Evolutionary conservation across 2,113 vertebrate genomes (phyloP), one percentile per base, ranked within the genome.

Genomic region (Thomomys bottae): DNA sequence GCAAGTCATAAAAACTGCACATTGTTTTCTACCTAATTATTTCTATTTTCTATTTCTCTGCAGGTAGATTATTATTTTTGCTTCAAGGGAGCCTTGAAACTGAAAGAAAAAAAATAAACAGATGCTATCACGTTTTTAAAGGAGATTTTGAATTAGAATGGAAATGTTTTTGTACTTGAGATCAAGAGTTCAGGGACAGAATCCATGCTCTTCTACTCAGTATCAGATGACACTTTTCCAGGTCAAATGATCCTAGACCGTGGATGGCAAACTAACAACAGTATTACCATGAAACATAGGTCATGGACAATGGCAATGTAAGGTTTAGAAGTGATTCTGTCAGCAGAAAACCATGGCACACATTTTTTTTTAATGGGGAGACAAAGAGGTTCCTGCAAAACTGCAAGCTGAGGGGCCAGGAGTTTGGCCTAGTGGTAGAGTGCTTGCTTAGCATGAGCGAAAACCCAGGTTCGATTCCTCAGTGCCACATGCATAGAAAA

Each of bases 321-420:
- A 8, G 40, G 26, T 77, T 81, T 76, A 66, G 9, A 88, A 83
- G 86, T 68, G n/a, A 80, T 82, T 90, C 57, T 49, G 24, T 61
- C 2, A 34, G n/a, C 4, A 86, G 14, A 38, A 78, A 81, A 57
- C 2, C 1, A 63, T 11, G 3, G 72, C 6, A 21, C 6, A 78
- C 59, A 67, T n/a, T 70, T 20, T 36, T 18, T 85, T 14, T n/a
- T n/a, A n/a, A 72, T 7, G 6, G n/a, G 88, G 21, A 11, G 0
- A 10, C 20, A 0, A 24, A 95, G 64, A n/a, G 17, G 77, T 4
- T 4, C 30, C 3, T 0, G 0, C 38, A 45, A 78, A 10, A 71
- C 11, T 12, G 8, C 6, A 7, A 54, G 23, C 9, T 34, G 1
- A 90, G n/a, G n/a, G n/a, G n/a, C n/a, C n/a, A n/a, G n/a, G n/a